Evolutionary conservation across 2,888 invertebrate genomes (phyloP), one percentile per base, ranked within the genome.

Genomic region (Uloborus plumipes): DNA sequence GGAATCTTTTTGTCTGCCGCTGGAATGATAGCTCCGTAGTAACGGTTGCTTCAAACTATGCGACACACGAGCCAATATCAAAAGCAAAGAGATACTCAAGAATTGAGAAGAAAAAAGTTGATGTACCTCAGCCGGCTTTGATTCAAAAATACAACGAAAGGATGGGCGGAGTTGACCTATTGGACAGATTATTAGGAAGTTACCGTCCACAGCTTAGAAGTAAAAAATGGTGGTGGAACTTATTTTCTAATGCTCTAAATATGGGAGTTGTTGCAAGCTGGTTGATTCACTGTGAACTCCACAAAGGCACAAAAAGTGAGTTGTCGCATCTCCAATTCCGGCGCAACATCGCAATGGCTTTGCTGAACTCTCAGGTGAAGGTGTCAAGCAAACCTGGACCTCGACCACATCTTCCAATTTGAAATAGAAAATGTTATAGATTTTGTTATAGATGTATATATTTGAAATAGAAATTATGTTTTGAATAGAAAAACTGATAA

Each of bases 11-110:
- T 47, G 22, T 20, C 3, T 51, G 67, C 20, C 22, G 4, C 20
- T 70, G 58, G 58, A 70, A 58, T 70, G 70, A 55, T 20, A 53
- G 39, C 31, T 55, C 58, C n/a, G 58, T 70, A 20, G 55, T 53
- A 55, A 69, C 53, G 6, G 59, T 31, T 70, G 18, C 58, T 70
- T 58, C 70, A 70, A 70, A 70, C 51, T 51, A 22, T 22, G 22
- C 1, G 1, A 31, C 18, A 59, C 58, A 59, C 18, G 16, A 11
- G n/a, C 20, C 69, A 65, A 47, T 55, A 3, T 49, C 26, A 11
- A 49, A 18, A 22, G 15, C 61, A 7, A 49, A 26, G 61, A 58
- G 47, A 61, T 61, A 61, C 16, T 59, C 18, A 59, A 6, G 49
- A 18, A 49, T 11, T 47, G n/a, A 59, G 31, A 47, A 61, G 31